These are phyloP conservation scores for Dastarcus helophoroides DNA, from an alignment of 2,888 invertebrate genomes.

Conservation along the genomic window DNA sequence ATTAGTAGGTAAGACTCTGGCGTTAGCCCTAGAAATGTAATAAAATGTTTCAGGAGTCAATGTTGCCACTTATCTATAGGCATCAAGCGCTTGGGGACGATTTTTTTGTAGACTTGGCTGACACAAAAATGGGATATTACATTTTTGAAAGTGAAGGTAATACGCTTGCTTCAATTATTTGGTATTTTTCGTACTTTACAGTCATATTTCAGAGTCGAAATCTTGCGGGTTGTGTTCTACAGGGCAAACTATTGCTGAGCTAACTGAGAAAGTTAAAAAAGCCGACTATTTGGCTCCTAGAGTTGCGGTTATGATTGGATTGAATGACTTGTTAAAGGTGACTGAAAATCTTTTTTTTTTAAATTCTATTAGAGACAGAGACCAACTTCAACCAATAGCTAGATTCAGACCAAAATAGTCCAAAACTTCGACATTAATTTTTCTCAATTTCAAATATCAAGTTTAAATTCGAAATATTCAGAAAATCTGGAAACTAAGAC, in stretches of 20 bases:
- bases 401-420: no score
- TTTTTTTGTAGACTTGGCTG: slow-evolving; percentile 26
- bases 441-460: no score
- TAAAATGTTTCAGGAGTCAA: slow-evolving; percentile 22
- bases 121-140: slow-evolving; percentile 25
- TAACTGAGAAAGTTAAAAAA: slow-evolving; percentile 20
- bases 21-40: no score
- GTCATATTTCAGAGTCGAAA: slow-evolving; percentile 16
- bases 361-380: slow-evolving; percentile 7
- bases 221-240: slow-evolving; percentile 22
- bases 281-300: slow-evolving; percentile 22
- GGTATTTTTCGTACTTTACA: background rate
- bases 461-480: no score
- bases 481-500: no score
- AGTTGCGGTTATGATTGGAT: slow-evolving; percentile 26
- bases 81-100: slow-evolving; percentile 27
- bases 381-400: no score
- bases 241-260: slow-evolving; percentile 20
- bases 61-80: slow-evolving; percentile 25
- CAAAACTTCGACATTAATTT: no score
- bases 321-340: slow-evolving; percentile 22
- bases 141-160: slow-evolving; percentile 20
- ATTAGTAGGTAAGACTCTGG: slow-evolving; percentile 19
- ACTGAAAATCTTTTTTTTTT: no score
- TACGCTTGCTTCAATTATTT: background rate